phyloP scores from a whole-genome alignment of 1,140 invertebrate genomes.

The Drosophila bipectinata region DNA sequence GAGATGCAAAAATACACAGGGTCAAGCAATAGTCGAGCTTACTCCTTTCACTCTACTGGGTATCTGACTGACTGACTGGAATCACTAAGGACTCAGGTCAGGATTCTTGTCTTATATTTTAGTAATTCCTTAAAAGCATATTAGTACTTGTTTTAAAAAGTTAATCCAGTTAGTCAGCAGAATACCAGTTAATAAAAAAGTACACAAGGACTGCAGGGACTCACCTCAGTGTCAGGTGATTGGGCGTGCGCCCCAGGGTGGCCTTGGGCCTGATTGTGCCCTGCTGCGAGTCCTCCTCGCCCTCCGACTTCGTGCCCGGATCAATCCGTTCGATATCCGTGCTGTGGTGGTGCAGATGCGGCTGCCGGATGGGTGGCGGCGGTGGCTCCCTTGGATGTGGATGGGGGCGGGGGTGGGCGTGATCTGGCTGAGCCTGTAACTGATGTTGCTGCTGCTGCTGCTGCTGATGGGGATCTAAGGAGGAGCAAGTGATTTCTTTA shows the following conservation, averaged over 20 bases:
- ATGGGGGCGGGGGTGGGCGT: conserved; percentile 58
- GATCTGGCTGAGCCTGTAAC: conserved; percentile 43
- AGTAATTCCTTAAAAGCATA: not conserved
- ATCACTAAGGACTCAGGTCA: not conserved
- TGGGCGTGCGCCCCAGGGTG: conserved; percentile 93
- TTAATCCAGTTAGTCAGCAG: conserved; percentile 39
- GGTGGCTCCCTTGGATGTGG: conserved; percentile 73
- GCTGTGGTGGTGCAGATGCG: conserved; percentile 76
- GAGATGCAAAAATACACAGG: conserved; percentile 21
- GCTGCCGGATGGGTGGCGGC: conserved; percentile 71
- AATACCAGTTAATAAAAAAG: conserved; percentile 6
- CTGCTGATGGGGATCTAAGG: conserved; percentile 67
- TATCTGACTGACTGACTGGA: conserved; percentile 27
- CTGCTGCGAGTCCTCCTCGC: conserved; percentile 92
- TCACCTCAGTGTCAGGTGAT: conserved; percentile 94
- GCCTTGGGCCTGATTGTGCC: conserved; percentile 88
- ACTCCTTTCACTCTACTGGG: not conserved
- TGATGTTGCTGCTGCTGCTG: conserved; percentile 58
- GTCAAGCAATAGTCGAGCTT: conserved; percentile 45
- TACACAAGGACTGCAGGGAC: not conserved
- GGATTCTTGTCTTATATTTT: no score
- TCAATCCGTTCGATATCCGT: conserved; percentile 86
- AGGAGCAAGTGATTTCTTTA: conserved; percentile 68
- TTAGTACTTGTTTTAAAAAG: not conserved
- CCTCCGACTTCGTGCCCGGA: conserved; percentile 93